These are phyloP conservation scores for Brachirus orientalis DNA, from an alignment of 2,113 vertebrate species.

Conservation along the genomic window DNA sequence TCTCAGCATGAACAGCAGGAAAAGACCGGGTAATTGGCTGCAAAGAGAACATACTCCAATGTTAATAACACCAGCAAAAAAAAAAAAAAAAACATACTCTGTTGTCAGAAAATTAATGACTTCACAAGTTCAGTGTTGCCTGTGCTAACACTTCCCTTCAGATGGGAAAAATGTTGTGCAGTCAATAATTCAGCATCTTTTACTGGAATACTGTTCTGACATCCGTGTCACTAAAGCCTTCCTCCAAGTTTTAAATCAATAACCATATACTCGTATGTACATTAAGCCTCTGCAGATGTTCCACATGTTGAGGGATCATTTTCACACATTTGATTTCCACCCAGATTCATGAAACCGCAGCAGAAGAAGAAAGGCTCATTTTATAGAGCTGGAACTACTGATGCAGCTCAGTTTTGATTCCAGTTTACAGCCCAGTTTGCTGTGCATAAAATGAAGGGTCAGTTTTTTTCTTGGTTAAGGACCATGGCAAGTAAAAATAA, in stretches of 20 bases:
- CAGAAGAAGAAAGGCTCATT: no score
- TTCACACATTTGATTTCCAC: neutral
- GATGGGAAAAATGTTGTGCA: constrained; percentile 12
- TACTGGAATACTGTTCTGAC: constrained; percentile 36
- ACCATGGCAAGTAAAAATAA: no score
- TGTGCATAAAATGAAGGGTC: no score
- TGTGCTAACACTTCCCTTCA: constrained; percentile 38
- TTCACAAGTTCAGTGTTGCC: constrained; percentile 12
- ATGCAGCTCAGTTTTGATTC: no score
- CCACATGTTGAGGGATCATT: neutral
- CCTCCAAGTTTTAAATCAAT: neutral
- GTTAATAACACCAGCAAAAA: constrained; percentile 50
- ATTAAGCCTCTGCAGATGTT: neutral
- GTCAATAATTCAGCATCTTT: constrained; percentile 49
- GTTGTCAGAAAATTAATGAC: constrained; percentile 42
- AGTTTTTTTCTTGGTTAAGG: no score
- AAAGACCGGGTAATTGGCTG: constrained; percentile 40
- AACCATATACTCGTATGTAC: neutral
- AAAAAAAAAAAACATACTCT: neutral
- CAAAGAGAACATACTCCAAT: constrained; percentile 17
- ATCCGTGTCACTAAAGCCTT: neutral
- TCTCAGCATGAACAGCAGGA: constrained; percentile 16
- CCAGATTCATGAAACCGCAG: no score
- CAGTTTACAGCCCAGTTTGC: no score
- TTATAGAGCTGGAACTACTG: no score